Conservation (phyloP, 2,113 vertebrate species). For the Cynocephalus volans region DNA sequence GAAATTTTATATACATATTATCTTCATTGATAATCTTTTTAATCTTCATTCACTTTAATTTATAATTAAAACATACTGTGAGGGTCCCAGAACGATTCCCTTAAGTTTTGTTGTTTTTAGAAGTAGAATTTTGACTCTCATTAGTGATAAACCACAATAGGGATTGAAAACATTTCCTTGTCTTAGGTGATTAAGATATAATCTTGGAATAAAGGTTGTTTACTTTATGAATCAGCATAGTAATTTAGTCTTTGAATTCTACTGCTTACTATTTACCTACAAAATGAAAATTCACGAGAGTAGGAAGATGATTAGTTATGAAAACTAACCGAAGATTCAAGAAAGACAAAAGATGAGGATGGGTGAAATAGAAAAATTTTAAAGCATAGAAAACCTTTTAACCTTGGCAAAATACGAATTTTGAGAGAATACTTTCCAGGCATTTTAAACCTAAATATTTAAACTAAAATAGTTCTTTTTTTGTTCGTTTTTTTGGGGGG, state of each 20-base stretch:
- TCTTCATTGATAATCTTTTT: neutral
- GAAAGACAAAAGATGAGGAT: neutral
- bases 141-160: neutral
- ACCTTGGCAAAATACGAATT: constrained; percentile 38
- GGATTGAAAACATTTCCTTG: constrained; percentile 9
- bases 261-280: neutral
- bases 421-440: constrained; percentile 18
- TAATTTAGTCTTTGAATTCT: constrained; percentile 30
- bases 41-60: neutral
- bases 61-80: constrained; percentile 39
- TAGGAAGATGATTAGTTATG: neutral
- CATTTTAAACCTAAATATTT: constrained; percentile 43
- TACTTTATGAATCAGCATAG: constrained; percentile 14
- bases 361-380: neutral
- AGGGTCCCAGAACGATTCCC: neutral
- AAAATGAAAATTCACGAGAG: constrained; percentile 45
- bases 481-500: no score
- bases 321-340: constrained; percentile 25
- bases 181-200: neutral
- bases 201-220: constrained; percentile 46
- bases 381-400: constrained; percentile 40
- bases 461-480: no score
- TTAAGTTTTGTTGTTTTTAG: constrained; percentile 24
- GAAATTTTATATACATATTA: neutral
- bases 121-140: constrained; percentile 27